These are phyloP conservation scores for Ptychodera flava DNA, from an alignment of 35 echinoderm and acorn worm species.

Conservation along the genomic window DNA sequence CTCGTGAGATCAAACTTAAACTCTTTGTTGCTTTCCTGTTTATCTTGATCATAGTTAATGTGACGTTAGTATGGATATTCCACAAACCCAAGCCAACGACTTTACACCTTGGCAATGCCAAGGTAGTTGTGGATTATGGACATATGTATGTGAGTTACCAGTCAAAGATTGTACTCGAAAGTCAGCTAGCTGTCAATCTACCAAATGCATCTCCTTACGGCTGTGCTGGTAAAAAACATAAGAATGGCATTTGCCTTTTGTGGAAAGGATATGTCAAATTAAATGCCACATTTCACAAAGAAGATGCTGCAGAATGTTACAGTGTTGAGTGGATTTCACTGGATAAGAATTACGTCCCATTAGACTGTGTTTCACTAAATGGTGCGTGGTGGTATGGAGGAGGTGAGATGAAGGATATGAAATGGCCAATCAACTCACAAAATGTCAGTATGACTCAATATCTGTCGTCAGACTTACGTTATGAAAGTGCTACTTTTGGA, in stretches of 20 bases:
- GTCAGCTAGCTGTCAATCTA: background rate
- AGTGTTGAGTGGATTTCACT: background rate
- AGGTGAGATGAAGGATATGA: slow-evolving; percentile 52
- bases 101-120: background rate
- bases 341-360: background rate
- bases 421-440: slow-evolving; percentile 80
- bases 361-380: slow-evolving; percentile 62
- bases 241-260: background rate
- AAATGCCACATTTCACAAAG: background rate
- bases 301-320: background rate
- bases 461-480: slow-evolving; percentile 38
- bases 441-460: slow-evolving; percentile 51
- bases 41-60: slow-evolving; percentile 24
- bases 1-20: slow-evolving; percentile 51
- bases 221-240: background rate
- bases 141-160: background rate
- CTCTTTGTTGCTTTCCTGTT: slow-evolving; percentile 29
- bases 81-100: background rate
- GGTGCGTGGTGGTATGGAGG: slow-evolving; percentile 90
- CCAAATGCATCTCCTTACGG: background rate
- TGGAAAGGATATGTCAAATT: background rate
- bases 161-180: background rate
- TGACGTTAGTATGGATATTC: background rate
- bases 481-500: slow-evolving; percentile 43
- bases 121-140: background rate